phyloP scores from a whole-genome alignment of 2,797 vertebrate genomes.

The Alectoris magna region DNA sequence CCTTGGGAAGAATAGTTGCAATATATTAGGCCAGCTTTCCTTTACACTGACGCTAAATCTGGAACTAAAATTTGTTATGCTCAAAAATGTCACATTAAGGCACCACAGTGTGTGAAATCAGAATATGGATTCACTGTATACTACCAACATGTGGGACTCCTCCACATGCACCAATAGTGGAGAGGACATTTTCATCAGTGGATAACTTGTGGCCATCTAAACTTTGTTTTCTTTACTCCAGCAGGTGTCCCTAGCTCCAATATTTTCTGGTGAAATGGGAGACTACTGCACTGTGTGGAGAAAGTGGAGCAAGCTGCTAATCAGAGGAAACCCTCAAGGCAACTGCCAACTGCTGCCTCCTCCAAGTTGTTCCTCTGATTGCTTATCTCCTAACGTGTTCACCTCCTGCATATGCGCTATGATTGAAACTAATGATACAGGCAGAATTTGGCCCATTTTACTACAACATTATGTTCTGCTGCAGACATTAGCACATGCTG shows the following conservation, averaged over 20 bases:
- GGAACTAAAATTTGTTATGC: neutral
- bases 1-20: neutral
- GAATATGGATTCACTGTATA: neutral
- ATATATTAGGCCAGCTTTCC: neutral
- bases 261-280: neutral
- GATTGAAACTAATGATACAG: neutral
- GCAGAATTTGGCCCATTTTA: conserved; percentile 7
- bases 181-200: neutral
- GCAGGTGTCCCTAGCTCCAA: conserved; percentile 14
- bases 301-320: conserved; percentile 12
- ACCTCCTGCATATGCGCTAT: neutral
- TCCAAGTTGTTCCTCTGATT: conserved; percentile 39
- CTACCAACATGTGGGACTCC: neutral
- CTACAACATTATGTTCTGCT: neutral
- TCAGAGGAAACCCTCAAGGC: conserved; percentile 29
- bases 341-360: conserved; percentile 42
- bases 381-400: neutral
- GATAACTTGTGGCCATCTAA: neutral
- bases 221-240: neutral
- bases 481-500: neutral
- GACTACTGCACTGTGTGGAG: neutral
- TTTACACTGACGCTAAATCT: neutral
- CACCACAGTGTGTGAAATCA: neutral
- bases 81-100: neutral
- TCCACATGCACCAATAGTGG: neutral